Percentiles rank a stretch among this genome's conserved stretches.
Conservation (phyloP, 2,888 invertebrate genomes). For the Syrista parreyssii region DNA sequence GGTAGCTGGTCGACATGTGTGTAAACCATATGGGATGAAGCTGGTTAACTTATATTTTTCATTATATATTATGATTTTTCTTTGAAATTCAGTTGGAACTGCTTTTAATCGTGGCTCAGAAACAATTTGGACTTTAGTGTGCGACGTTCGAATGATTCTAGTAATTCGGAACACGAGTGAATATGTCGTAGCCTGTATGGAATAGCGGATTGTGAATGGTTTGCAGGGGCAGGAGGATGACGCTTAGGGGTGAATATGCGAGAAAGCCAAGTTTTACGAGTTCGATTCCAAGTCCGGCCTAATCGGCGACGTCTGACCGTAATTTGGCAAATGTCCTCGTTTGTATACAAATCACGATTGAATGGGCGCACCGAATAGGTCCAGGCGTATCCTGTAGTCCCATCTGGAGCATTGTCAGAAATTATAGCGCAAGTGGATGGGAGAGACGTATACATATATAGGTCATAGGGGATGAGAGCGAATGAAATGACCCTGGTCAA, state of each 20-base stretch:
- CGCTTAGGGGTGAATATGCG: neutral
- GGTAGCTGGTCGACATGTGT: neutral
- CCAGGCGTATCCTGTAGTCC: constrained; percentile 6
- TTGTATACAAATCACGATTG: constrained; percentile 33
- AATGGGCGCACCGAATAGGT: constrained; percentile 23
- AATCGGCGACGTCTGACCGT: constrained; percentile 38
- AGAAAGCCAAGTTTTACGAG: constrained; percentile 15
- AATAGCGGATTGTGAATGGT: neutral
- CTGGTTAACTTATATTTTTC: neutral
- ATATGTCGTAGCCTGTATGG: neutral
- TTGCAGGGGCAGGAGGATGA: neutral
- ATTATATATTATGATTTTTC: no score
- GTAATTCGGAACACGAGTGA: no score
- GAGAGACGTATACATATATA: neutral
- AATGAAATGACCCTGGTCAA: neutral
- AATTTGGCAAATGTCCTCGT: constrained; percentile 36
- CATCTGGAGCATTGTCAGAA: constrained; percentile 35
- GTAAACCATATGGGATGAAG: neutral
- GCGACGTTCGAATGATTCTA: neutral
- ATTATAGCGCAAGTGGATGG: constrained; percentile 9
- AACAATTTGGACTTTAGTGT: neutral
- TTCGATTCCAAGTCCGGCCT: constrained; percentile 28
- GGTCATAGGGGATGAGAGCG: neutral
- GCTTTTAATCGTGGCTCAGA: neutral
- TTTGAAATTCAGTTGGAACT: no score